Base-by-base conservation (phyloP, 2,888 invertebrate species). In the Cremastinae sp. region DNA sequence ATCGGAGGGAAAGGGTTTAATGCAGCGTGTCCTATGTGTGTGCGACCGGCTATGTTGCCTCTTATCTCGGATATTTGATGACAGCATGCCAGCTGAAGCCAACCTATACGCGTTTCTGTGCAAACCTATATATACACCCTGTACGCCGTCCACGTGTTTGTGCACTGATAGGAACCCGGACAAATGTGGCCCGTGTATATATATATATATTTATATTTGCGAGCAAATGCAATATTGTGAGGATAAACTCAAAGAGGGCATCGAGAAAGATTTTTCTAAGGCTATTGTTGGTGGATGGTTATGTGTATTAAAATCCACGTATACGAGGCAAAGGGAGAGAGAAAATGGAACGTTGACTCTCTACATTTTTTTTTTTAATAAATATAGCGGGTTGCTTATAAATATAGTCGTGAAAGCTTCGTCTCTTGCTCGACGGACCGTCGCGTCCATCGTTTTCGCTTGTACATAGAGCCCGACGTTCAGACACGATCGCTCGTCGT, bases 401-500 rank as follows among this genome's bases (percentile, higher is more conserved):
- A 28, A 28, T 28, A 28, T 28, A 28, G 2, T 28, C 28, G 28
- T 28, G 5, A 5, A 28, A 5, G 28, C 2, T 28, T 28, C 28
- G 28, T 28, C 28, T 28, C 5, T 28, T 28, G 28, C 28, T 28
- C 28, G 28, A 3, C 5, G 28, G 28, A 28, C 28, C 5, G 2
- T 2, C 28, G 5, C 28, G 28, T 28, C 28, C 28, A 28, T 28
- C 28, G 28, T 28, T 28, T 28, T 28, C 28, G 28, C 28, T 28
- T 28, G n/a, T n/a, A 2, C 28, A 28, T 28, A 28, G 2, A 2
- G 2, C 28, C 5, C 28, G 14, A 14, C 34, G 66, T 49, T 45
- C 22, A 59, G 47, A 28, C 59, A 78, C 80, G 75, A 76, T 74
- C 61, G 53, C 38, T 18, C 62, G 74, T 76, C 76, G 77, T 78